Conservation (phyloP, 1,140 invertebrate genomes). For the Drosophila hydei region DNA sequence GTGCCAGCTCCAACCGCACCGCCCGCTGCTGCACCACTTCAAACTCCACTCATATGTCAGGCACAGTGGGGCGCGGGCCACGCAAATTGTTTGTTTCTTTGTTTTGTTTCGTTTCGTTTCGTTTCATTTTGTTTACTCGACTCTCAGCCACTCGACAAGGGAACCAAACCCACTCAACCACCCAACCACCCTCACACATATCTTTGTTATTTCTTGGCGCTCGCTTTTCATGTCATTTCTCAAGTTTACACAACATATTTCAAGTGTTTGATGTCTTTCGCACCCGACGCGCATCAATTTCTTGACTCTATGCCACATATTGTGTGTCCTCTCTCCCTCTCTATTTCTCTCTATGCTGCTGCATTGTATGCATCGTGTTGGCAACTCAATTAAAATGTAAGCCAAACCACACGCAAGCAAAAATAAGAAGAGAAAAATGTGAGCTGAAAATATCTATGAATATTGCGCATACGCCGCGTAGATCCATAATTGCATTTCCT, state of each 20-base stretch:
- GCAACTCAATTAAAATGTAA: constrained; percentile 75
- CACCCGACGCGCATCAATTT: constrained; percentile 77
- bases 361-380: neutral
- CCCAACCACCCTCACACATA: neutral
- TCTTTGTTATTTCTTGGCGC: constrained; percentile 42
- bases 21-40: neutral
- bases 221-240: constrained; percentile 74
- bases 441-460: constrained; percentile 48
- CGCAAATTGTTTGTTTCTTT: constrained; percentile 72
- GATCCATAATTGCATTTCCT: constrained; percentile 78
- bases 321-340: neutral
- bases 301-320: constrained; percentile 38
- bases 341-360: neutral
- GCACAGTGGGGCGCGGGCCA: constrained; percentile 28
- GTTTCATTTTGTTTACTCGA: constrained; percentile 49
- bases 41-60: constrained; percentile 60
- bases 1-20: neutral
- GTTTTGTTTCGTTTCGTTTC: constrained; percentile 46
- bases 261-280: constrained; percentile 77
- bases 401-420: constrained; percentile 33
- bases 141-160: constrained; percentile 20
- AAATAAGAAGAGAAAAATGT: constrained; percentile 5
- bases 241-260: constrained; percentile 81
- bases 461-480: constrained; percentile 72
- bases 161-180: neutral